These are phyloP conservation scores for Capitulum mitella DNA, from an alignment of 2,888 invertebrate species.

Conservation along the genomic window DNA sequence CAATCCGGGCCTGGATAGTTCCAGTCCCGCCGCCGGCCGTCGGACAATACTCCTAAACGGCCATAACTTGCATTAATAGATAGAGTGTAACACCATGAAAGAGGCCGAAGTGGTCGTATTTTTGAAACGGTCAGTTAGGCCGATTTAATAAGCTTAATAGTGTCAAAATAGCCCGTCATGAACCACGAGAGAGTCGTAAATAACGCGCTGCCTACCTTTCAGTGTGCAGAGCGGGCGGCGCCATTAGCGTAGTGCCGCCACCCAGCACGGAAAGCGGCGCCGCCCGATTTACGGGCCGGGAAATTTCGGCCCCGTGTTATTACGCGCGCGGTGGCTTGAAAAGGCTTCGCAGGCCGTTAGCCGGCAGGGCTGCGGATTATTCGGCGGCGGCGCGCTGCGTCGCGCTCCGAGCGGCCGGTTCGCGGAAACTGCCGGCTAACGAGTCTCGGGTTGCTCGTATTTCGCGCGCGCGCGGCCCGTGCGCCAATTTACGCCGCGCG, in stretches of 20 bases:
- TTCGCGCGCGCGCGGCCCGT: neutral
- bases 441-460: neutral
- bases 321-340: neutral
- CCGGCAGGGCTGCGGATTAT: neutral
- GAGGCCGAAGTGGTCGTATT: constrained; percentile 11
- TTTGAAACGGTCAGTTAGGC: constrained; percentile 7
- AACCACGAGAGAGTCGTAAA: constrained; percentile 4
- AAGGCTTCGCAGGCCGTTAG: neutral
- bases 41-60: constrained; percentile 5
- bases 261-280: neutral
- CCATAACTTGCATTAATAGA: constrained; percentile 23
- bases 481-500: neutral
- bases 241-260: neutral
- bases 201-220: neutral
- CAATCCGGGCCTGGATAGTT: neutral
- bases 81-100: constrained; percentile 23
- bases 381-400: neutral
- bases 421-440: neutral
- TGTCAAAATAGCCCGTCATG: constrained; percentile 21
- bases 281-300: neutral
- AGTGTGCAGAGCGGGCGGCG: neutral
- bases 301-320: neutral
- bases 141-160: constrained; percentile 24
- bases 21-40: neutral
- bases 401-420: neutral